Base-by-base conservation (phyloP, 2,113 vertebrate species). In the Ovibos moschatus region DNA sequence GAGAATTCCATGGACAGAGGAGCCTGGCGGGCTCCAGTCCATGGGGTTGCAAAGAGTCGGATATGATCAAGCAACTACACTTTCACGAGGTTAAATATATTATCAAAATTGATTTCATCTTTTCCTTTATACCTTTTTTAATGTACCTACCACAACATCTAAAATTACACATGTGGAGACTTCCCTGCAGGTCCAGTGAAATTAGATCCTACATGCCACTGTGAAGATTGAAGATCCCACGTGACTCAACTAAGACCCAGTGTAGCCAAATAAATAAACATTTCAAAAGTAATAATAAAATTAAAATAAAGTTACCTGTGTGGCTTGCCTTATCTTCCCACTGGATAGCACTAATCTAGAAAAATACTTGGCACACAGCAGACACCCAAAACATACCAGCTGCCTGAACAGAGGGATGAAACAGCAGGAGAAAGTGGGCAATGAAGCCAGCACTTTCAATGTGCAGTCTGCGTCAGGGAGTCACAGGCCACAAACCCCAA, bases 261-360 rank as follows among this genome's bases (percentile, higher is more conserved):
- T 7, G 40, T 27, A 43, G 71, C 40, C 71, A 43, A 43, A 43
- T 76, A 76, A 76, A 76, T 27, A 74, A 40, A 40, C 5, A 27
- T 76, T 76, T 76, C 23, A 43, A 14, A 76, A 43, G 71, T 14
- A 76, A 43, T 43, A 27, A 76, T 15, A 76, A 76, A 40, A 74
- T 3, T 3, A 43, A 74, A 74, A 43, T 51, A 23, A 60, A 71
- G 62, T 62, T 40, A 28, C 33, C 3, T 6, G 12, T 2, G 33
- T 40, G 53, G 17, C 25, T 64, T 27, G 17, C 28, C 40, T 71
- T 40, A 0, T n/a, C 7, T 23, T 45, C 21, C 36, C 21, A 17
- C 0, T 15, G 16, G 36, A 25, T 0, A 9, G 7, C 10, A 1
- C 40, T 2, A 15, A 74, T n/a, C 51, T 25, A 10, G 28, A 84